A percentile compares a stretch with the other conserved stretches of the same genome.
phyloP scores from a whole-genome alignment of 2,797 vertebrate genomes.

The Cuculus canorus region DNA sequence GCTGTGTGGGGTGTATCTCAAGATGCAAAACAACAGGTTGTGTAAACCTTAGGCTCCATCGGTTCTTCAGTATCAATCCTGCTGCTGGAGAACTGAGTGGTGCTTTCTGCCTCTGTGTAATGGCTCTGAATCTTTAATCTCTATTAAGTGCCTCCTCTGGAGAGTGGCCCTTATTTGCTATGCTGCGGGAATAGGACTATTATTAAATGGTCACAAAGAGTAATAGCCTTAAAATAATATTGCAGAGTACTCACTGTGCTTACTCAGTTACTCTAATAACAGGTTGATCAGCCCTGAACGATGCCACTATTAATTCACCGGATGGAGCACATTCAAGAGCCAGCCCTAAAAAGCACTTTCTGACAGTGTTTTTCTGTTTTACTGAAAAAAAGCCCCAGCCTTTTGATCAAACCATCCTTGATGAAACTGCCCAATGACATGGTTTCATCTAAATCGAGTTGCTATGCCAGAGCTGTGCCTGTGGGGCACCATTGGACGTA shows the following conservation, averaged over 20 bases:
- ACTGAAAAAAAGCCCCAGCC: not conserved
- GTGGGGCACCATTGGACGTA: not conserved
- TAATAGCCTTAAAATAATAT: not conserved
- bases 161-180: not conserved
- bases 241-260: not conserved
- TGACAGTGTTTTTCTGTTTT: not conserved
- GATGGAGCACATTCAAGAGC: rapidly evolving
- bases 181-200: not conserved
- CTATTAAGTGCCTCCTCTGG: not conserved
- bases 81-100: not conserved
- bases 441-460: not conserved
- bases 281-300: not conserved
- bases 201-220: not conserved
- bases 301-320: not conserved
- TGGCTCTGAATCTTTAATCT: not conserved
- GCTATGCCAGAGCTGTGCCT: not conserved
- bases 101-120: not conserved
- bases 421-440: not conserved
- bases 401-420: not conserved
- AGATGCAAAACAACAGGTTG: rapidly evolving
- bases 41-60: rapidly evolving
- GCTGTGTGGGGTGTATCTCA: rapidly evolving
- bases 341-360: not conserved
- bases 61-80: not conserved
- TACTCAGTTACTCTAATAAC: not conserved